Conservation (phyloP, 2,113 vertebrate species). For the Tricholaema leucomelas region DNA sequence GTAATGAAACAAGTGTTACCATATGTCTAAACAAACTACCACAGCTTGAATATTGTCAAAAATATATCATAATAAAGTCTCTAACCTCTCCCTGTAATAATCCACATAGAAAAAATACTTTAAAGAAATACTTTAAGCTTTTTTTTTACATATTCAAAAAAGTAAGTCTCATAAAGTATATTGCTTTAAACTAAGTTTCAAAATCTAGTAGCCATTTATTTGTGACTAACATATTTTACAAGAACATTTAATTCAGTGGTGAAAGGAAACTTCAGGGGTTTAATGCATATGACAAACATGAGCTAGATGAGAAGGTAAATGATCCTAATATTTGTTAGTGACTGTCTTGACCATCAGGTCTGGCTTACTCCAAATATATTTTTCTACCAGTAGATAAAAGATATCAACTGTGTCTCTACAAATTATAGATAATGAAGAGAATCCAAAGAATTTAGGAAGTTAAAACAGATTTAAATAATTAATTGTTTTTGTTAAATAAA, state of each 20-base stretch:
- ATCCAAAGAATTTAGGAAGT: conserved; percentile 22
- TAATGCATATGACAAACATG: neutral
- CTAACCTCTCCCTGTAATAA: neutral
- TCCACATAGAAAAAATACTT: neutral
- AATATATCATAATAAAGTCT: neutral
- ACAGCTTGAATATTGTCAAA: neutral
- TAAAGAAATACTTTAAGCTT: neutral
- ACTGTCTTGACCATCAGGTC: neutral
- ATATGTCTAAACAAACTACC: neutral
- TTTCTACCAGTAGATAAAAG: conserved; percentile 44
- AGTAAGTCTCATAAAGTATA: neutral
- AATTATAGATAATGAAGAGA: neutral
- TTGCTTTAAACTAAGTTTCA: neutral
- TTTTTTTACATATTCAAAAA: neutral
- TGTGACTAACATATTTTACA: neutral
- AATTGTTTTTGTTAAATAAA: neutral
- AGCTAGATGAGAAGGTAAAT: conserved; percentile 12
- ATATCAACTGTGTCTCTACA: neutral
- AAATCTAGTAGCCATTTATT: neutral
- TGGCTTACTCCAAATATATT: neutral
- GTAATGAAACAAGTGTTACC: neutral
- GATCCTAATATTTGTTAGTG: conserved; percentile 22
- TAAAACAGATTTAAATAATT: neutral
- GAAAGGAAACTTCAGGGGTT: conserved; percentile 44
- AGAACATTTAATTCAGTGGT: conserved; percentile 42